Conservation (phyloP, 1,140 invertebrate species). For the Drosophila arizonae region DNA sequence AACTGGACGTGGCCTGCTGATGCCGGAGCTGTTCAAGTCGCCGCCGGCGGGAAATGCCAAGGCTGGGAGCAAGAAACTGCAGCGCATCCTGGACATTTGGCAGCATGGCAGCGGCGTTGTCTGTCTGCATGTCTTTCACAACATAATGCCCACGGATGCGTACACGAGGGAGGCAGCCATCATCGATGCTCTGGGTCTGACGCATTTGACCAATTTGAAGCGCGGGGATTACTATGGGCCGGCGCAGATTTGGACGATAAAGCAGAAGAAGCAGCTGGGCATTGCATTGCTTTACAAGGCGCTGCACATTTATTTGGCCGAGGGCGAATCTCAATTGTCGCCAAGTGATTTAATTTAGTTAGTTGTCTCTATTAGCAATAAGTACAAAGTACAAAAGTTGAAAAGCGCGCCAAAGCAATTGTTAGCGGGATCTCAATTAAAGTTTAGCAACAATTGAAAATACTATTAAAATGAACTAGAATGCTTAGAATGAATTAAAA, state of each 20-base stretch:
- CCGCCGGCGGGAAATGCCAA: slow-evolving; percentile 25
- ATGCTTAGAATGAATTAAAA: neutral
- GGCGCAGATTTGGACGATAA: slow-evolving; percentile 88
- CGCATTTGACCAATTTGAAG: slow-evolving; percentile 92
- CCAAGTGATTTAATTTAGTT: slow-evolving; percentile 86
- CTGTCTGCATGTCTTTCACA: slow-evolving; percentile 95
- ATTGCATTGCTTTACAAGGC: slow-evolving; percentile 92
- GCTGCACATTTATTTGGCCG: slow-evolving; percentile 91
- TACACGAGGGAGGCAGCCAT: slow-evolving; percentile 96
- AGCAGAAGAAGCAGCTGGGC: slow-evolving; percentile 89
- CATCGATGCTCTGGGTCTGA: slow-evolving; percentile 92
- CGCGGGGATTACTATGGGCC: slow-evolving; percentile 93
- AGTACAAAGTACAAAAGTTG: slow-evolving; percentile 56
- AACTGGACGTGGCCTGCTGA: slow-evolving; percentile 34
- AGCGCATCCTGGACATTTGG: slow-evolving; percentile 95
- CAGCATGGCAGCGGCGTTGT: slow-evolving; percentile 91
- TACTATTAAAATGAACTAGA: neutral
- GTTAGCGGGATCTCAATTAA: slow-evolving; percentile 51
- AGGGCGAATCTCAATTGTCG: slow-evolving; percentile 92
- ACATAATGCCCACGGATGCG: slow-evolving; percentile 95
- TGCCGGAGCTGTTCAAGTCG: slow-evolving; percentile 68
- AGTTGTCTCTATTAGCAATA: slow-evolving; percentile 24
- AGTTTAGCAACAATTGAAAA: neutral
- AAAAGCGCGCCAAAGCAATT: slow-evolving; percentile 30
- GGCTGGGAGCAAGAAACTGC: slow-evolving; percentile 86